These are phyloP conservation scores for Protobothrops flavoviridis DNA, from an alignment of 2,113 vertebrate genomes.

Conservation along the genomic window DNA sequence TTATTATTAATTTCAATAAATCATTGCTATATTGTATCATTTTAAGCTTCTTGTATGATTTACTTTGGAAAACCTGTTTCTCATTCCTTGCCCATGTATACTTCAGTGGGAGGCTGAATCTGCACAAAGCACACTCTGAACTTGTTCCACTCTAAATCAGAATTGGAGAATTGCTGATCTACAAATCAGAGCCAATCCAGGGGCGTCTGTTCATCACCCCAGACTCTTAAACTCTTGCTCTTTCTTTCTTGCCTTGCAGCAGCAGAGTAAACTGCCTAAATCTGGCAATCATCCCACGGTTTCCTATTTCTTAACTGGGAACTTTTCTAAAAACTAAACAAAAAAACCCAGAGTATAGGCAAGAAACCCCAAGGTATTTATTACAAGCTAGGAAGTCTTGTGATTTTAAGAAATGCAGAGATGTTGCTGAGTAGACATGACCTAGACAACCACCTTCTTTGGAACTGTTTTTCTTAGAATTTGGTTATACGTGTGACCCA, in stretches of 20 bases:
- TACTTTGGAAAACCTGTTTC: neutral
- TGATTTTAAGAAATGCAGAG: neutral
- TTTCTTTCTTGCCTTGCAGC: neutral
- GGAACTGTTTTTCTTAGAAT: neutral
- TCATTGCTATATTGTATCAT: neutral
- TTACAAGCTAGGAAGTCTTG: neutral
- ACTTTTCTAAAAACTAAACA: neutral
- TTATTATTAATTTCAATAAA: slow-evolving; percentile 1
- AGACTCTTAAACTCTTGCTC: neutral
- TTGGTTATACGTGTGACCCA: neutral
- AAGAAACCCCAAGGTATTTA: neutral
- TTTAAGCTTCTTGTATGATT: neutral
- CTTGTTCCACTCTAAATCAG: slow-evolving; percentile 12
- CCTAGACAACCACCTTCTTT: neutral
- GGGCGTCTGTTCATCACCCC: neutral
- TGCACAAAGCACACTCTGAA: neutral
- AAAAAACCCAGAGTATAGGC: neutral
- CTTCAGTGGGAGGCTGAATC: fast-evolving
- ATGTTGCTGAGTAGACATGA: neutral
- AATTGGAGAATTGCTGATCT: neutral
- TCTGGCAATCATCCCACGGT: neutral
- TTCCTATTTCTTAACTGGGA: neutral
- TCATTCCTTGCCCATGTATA: fast-evolving
- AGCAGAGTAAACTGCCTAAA: neutral
- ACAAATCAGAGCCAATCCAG: neutral